Base-by-base conservation (phyloP, 2,797 vertebrate species). In the Salarias fasciatus region DNA sequence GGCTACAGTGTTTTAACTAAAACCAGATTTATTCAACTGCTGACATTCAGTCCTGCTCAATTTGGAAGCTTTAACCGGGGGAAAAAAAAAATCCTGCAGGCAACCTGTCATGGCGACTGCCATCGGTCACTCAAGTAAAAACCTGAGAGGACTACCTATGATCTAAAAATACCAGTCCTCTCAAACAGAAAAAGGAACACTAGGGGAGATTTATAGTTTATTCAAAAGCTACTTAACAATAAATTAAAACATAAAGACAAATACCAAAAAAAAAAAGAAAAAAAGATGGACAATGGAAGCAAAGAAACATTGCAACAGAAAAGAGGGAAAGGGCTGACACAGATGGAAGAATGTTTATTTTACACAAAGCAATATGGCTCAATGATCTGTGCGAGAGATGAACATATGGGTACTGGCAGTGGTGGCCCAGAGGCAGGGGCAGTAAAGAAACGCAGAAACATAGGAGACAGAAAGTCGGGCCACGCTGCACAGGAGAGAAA, bases 331-430 rank as follows among this genome's bases (percentile, higher is more conserved):
- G 72, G 73, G 80, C 79, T 80, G 86, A 89, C 86, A 84, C 50
- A 62, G 80, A 88, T 89, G 87, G 77, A 86, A 89, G 79, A 93
- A 93, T 79, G 91, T 97, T 97, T 99, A 98, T 98, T 99, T 97
- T 94, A 97, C 94, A 96, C 77, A 91, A 89, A 92, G 91, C 82
- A 88, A 84, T 73, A 77, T 8, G 67, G 84, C 80, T 84, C 75
- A 85, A 88, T 87, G 83, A 90, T 94, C 92, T 95, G 91, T 89
- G 92, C 91, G 94, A 91, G 50, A 90, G 84, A 90, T 86, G 83
- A 85, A 91, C 77, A 63, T 69, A 72, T 66, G 65, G 65, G 77
- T 81, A 74, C 46, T 37, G 51, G 81, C 86, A 82, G 90, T 79
- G 53, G 67, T 63, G 72, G 88, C 91, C 89, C 80, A 71, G 63